Percentiles rank a stretch among this genome's conserved stretches.
Conservation (phyloP, 1,140 invertebrate species). For the Charaxes varanes region DNA sequence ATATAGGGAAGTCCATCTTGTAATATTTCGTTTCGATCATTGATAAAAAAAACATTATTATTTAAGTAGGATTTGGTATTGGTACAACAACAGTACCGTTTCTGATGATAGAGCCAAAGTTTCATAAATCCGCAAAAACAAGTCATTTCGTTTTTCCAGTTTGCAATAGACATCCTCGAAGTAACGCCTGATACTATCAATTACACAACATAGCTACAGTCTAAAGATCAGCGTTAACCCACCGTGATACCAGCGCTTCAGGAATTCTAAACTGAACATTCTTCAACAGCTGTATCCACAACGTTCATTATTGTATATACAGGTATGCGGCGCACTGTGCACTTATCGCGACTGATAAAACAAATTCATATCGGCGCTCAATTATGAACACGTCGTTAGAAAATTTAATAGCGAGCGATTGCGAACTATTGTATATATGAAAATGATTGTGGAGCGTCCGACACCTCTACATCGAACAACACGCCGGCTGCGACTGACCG, state of each 20-base stretch:
- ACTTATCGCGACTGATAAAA: slow-evolving; percentile 49
- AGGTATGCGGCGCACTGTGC: too few relatives aligned
- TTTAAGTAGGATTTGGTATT: too few relatives aligned
- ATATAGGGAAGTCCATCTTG: too few relatives aligned
- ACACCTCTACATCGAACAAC: slow-evolving; percentile 41
- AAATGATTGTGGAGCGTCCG: slow-evolving; percentile 21
- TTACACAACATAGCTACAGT: too few relatives aligned
- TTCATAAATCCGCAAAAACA: too few relatives aligned
- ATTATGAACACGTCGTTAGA: slow-evolving; percentile 18
- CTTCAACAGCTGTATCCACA: slow-evolving; percentile 36
- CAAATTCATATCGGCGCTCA: slow-evolving; percentile 27
- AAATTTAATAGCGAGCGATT: slow-evolving; percentile 4
- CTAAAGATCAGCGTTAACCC: too few relatives aligned
- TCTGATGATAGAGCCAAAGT: too few relatives aligned
- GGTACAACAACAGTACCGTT: too few relatives aligned
- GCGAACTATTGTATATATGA: slow-evolving; percentile 24
- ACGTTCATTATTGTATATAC: slow-evolving; percentile 46
- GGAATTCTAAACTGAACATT: slow-evolving; percentile 67
- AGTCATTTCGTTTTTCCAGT: slow-evolving; percentile 9
- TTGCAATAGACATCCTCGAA: too few relatives aligned
- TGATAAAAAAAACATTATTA: too few relatives aligned
- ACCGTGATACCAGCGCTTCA: slow-evolving; percentile 65
- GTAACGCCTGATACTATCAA: too few relatives aligned
- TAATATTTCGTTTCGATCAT: too few relatives aligned
- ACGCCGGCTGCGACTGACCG: slow-evolving; percentile 35